Evolutionary conservation across 2,888 invertebrate species (phyloP), one percentile per base, ranked within the genome.

Genomic region (Tribolium freemani): DNA sequence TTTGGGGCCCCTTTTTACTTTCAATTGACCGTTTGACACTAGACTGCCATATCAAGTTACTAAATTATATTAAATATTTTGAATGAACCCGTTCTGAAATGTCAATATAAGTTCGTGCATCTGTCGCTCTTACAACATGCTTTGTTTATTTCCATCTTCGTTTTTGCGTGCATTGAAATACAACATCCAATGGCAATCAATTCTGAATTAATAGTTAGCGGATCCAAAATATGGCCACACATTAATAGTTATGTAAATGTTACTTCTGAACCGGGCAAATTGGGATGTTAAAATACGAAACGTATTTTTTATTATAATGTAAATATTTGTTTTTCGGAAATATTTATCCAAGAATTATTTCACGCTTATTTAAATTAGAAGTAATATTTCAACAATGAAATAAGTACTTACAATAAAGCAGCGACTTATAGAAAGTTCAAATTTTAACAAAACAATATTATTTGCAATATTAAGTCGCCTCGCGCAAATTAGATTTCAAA

Each of bases 31-130:
- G 71, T 67, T 68, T 68, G 68, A 68, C 68, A 51, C 72, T 72
- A 60, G 61, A 46, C 72, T 68, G 61, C 61, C 72, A 54, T 67
- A 72, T 72, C 61, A 72, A 61, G 61, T 72, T 68, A 68, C 72
- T 61, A 72, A 61, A 72, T 68, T 61, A 72, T 72, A 61, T 54
- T 72, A 72, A 68, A 72, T 68, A 72, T 72, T 72, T 67, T 56
- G 64, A 71, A 71, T 72, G 53, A 57, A 69, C 69, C 45, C 50
- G 69, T 69, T 60, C 38, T 44, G 69, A 69, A 66, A 69, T 54
- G 69, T 69, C 69, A 60, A 69, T 69, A 69, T 53, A 46, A 16
- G 57, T 57, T 54, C 57, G 48, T 57, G 53, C 69, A 69, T 69
- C 60, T 60, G 60, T 69, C 53, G 60, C 44, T 69, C 60, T 53